Evolutionary conservation across 2,888 invertebrate genomes (phyloP), one percentile per base, ranked within the genome.

Genomic region (Endotricha flammealis): DNA sequence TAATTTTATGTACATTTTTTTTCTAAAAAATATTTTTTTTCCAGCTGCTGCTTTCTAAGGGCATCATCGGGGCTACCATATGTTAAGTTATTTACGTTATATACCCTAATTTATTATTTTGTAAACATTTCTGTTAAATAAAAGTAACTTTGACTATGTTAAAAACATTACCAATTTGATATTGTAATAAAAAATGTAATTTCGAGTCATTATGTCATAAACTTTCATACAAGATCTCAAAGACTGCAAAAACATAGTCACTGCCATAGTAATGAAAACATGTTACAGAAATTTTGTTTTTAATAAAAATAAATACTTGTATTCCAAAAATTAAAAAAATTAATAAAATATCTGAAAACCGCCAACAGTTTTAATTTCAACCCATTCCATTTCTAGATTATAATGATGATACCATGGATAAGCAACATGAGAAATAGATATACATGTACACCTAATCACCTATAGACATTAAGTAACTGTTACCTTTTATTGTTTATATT

Each of bases 211-310:
- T 3, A 32, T 30, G 36, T 50, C 44, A 50, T 54, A 54, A 53
- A 45, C 50, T 57, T 61, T 64, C 53, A 57, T 51, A 54, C 52
- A 73, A 74, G 70, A 71, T 72, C 72, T 71, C 71, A 72, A 74
- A 78, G 78, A 79, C 80, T 80, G 80, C 70, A 64, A 67, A 68
- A 74, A 79, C 85, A 85, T 85, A 85, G 86, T 85, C 79, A 82
- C 74, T 77, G 80, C 78, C 76, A 67, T 55, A 56, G 56, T 72
- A 65, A 68, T 65, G 47, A 67, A 74, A 50, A 49, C 68, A 73
- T 79, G 73, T 35, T 35, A 35, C 78, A 76, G 58, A 55, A 62
- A 58, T 67, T 66, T 71, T 73, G 74, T 80, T 81, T 74, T 76
- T 79, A 75, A 68, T 76, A 74, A 62, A 64, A 61, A 61, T 67